Base-by-base conservation (phyloP, 1,140 invertebrate genomes). In the Drosophila biarmipes region DNA sequence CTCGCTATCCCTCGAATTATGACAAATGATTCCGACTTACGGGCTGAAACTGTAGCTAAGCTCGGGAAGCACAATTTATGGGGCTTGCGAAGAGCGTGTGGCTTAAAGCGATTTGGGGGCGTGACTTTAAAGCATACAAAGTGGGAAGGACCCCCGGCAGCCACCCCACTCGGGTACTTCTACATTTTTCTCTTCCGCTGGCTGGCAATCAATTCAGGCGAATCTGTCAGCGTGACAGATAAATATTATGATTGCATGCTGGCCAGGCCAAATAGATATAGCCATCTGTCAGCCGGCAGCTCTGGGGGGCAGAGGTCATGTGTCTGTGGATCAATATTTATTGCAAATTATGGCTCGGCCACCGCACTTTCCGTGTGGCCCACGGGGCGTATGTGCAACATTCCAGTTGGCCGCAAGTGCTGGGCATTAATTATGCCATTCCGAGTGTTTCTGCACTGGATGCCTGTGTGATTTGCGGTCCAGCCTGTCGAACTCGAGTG, bases 1-100 rank as follows among this genome's bases (percentile, higher is more conserved):
- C 49, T 68, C 27, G 40, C 21, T 43, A 17, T 31, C 49, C 2
- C 43, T 35, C 49, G 86, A 87, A 89, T 87, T 84, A 84, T 89
- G 84, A 89, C 79, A 89, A 89, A 89, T 89, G 80, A 80, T 78
- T 78, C 51, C 45, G 66, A 82, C 73, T 85, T 86, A 64, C 64
- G 59, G 55, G 34, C 37, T 66, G 57, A 51, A 66, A 78, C 49
- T 81, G 78, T 86, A 78, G 68, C 72, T 81, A 74, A 73, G 57
- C 31, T 31, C 34, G 37, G n/a, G 43, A 31, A 43, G 53, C 57
- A 72, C 61, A 66, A 86, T 78, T 86, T 71, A 87, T 82, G 59
- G 40, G 4, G 6, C 40, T 19, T 3, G 8, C 17, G 29, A 19
- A 17, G 15, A 40, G 52, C 51, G 55, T 59, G 63, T 38, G 64